A percentile compares a stretch with the other conserved stretches of the same genome.
Evolutionary conservation across 2,113 vertebrate species (phyloP).

Genomic region (Gymnarchus niloticus): DNA sequence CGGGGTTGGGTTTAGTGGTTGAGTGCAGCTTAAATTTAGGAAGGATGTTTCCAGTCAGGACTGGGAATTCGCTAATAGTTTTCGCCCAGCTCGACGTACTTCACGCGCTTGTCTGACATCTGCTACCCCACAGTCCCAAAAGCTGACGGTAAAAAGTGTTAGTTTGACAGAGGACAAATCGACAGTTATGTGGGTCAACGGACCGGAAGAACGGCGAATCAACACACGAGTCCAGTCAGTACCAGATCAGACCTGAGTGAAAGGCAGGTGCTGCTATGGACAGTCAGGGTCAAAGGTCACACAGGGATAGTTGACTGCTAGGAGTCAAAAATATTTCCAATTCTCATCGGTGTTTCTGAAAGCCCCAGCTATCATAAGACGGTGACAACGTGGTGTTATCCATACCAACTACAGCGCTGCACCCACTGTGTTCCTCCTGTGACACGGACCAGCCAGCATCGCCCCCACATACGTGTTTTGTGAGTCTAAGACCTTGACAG

Average conservation of each 20-base stretch:
- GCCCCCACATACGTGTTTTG: too few relatives aligned
- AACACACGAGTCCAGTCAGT: not conserved
- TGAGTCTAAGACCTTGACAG: not conserved
- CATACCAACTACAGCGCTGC: not conserved
- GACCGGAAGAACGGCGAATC: constrained; percentile 7
- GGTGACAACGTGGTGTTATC: not conserved
- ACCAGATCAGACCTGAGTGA: not conserved
- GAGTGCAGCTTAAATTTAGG: not conserved
- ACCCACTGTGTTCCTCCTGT: not conserved
- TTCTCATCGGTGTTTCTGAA: not conserved
- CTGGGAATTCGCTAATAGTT: too few relatives aligned
- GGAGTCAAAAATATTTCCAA: not conserved
- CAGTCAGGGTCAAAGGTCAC: not conserved
- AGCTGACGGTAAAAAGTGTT: constrained; percentile 28
- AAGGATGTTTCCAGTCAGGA: not conserved
- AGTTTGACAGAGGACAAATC: not conserved
- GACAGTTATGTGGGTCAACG: constrained; percentile 16
- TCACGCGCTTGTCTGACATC: constrained; percentile 21
- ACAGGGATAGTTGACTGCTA: not conserved
- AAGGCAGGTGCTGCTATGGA: not conserved
- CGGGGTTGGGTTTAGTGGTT: too few relatives aligned
- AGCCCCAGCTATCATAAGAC: not conserved
- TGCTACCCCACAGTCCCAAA: constrained; percentile 39
- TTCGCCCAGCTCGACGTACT: not conserved
- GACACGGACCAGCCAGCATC: too few relatives aligned